Percentiles rank a stretch among this genome's conserved stretches.
These are phyloP conservation scores for Chrysemys picta DNA, from an alignment of 2,113 vertebrate genomes.

Conservation along the genomic window DNA sequence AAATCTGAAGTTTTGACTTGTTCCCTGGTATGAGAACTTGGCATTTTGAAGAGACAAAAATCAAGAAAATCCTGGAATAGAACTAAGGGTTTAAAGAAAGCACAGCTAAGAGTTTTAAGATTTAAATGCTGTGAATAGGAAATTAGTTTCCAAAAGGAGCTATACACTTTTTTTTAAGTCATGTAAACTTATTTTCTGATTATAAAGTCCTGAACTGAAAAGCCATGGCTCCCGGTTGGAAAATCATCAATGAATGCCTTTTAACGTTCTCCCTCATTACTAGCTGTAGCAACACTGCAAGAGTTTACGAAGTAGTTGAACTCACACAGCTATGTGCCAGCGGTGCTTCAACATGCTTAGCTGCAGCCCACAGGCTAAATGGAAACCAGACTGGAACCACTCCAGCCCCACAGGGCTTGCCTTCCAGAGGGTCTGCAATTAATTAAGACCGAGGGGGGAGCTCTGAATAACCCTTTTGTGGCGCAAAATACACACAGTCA, in stretches of 20 bases:
- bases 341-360: not conserved
- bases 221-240: not conserved
- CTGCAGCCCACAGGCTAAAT: not conserved
- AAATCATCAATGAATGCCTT: not conserved
- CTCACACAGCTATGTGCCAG: not conserved
- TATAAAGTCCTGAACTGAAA: not conserved
- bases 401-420: constrained; percentile 55
- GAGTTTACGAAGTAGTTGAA: not conserved
- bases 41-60: not conserved
- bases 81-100: not conserved
- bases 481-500: constrained; percentile 51
- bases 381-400: constrained; percentile 73
- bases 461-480: constrained; percentile 82
- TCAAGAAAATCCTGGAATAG: constrained; percentile 4
- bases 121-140: constrained; percentile 19
- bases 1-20: not conserved
- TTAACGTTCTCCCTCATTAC: not conserved
- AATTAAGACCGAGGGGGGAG: constrained; percentile 74
- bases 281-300: not conserved
- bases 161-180: not conserved
- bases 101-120: not conserved
- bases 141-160: constrained; percentile 11
- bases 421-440: constrained; percentile 71
- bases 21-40: constrained; percentile 35
- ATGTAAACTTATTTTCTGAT: not conserved